These are phyloP conservation scores for Tetranychus cinnabarinus DNA, from an alignment of 1,140 invertebrate genomes.

Conservation along the genomic window DNA sequence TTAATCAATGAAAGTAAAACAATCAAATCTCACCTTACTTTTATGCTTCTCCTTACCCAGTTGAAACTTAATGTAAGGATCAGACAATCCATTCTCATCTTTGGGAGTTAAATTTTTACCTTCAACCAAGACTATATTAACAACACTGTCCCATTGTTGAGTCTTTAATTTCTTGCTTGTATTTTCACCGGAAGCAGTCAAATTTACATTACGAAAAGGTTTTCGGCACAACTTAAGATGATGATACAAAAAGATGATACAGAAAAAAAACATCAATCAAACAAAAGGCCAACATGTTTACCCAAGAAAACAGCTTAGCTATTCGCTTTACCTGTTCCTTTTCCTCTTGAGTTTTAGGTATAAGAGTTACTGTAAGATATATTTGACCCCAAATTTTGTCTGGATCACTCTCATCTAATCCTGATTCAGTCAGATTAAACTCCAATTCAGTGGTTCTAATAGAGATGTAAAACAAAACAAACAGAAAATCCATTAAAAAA, in stretches of 20 bases:
- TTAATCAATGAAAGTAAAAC: no score
- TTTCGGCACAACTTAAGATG: background rate
- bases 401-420: conserved; percentile 11
- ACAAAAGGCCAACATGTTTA: background rate
- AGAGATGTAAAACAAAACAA: background rate
- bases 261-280: no score
- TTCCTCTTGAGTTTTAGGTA: conserved; percentile 70
- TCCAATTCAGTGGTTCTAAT: conserved; percentile 44
- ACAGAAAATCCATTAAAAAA: background rate
- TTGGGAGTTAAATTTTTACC: conserved; percentile 67
- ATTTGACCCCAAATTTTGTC: conserved; percentile 57
- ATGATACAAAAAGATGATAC: no score
- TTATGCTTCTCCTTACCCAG: conserved; percentile 95
- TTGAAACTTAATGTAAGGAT: conserved; percentile 92
- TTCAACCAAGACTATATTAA: conserved; percentile 84
- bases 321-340: conserved; percentile 52
- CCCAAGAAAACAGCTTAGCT: conserved; percentile 11
- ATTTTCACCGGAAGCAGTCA: background rate
- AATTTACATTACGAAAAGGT: background rate
- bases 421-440: conserved; percentile 43
- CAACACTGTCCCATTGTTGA: conserved; percentile 82
- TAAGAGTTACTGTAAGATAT: conserved; percentile 47
- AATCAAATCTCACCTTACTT: conserved; percentile 44
- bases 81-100: conserved; percentile 66
- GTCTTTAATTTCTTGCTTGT: conserved; percentile 41